Percentiles rank a stretch among this genome's conserved stretches.
These are phyloP conservation scores for Parnassius apollo DNA, from an alignment of 2,888 invertebrate species.

Conservation along the genomic window DNA sequence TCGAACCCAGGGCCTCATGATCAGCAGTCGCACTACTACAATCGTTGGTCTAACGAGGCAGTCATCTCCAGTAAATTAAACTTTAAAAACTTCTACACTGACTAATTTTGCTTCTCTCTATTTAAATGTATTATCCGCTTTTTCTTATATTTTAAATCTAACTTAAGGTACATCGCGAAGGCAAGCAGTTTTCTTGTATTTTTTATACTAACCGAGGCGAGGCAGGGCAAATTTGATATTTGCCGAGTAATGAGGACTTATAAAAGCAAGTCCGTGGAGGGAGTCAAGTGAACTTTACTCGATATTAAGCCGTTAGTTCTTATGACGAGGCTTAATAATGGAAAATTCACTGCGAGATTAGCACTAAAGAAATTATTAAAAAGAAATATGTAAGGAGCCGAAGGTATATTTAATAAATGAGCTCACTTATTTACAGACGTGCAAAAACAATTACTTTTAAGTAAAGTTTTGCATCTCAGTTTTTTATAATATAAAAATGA, in stretches of 20 bases:
- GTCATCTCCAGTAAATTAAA: no score
- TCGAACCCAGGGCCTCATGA: no score
- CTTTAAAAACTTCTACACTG: no score
- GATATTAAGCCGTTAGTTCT: constrained; percentile 58
- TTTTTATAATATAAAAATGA: no score
- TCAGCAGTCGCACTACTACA: no score
- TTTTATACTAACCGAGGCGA: constrained; percentile 53
- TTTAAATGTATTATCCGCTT: constrained; percentile 25
- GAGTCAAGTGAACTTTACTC: constrained; percentile 40
- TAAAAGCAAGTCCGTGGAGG: constrained; percentile 42
- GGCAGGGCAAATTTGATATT: constrained; percentile 66
- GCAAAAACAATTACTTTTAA: no score
- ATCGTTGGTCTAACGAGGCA: no score
- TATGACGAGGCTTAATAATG: constrained; percentile 35
- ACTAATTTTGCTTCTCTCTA: no score
- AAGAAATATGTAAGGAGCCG: constrained; percentile 5
- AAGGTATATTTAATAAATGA: no score
- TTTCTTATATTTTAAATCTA: constrained; percentile 32
- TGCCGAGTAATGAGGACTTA: constrained; percentile 63
- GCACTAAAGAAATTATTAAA: constrained; percentile 17
- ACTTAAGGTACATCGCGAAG: constrained; percentile 43
- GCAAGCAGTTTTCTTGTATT: constrained; percentile 57
- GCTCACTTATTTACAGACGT: no score
- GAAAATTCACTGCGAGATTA: constrained; percentile 17
- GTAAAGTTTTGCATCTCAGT: no score